Percentiles rank a stretch among this genome's conserved stretches.
Evolutionary conservation across 2,113 vertebrate genomes (phyloP).

Genomic region (Labeo catla): DNA sequence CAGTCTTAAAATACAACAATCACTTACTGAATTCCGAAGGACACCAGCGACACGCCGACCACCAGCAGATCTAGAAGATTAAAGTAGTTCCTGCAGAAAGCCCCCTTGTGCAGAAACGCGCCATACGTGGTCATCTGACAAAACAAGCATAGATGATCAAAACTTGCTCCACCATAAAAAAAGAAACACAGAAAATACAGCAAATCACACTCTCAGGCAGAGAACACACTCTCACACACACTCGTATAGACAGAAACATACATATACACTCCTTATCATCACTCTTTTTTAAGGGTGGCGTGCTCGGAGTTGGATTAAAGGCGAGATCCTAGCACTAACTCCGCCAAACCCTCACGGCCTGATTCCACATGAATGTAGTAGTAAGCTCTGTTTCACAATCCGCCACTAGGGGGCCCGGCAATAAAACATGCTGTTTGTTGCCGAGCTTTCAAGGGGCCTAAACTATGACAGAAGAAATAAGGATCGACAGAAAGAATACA

Average conservation of each 20-base stretch:
- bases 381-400: conserved; percentile 78
- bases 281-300: conserved; percentile 75
- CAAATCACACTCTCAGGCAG: conserved; percentile 27
- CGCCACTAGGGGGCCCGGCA: conserved; percentile 67
- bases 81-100: conserved; percentile 98
- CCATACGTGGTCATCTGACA: conserved; percentile 95
- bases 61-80: conserved; percentile 97
- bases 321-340: conserved; percentile 62
- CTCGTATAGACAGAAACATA: conserved; percentile 46
- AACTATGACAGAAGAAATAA: conserved; percentile 54
- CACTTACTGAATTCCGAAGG: conserved; percentile 99
- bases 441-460: conserved; percentile 61
- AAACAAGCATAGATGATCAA: conserved; percentile 36
- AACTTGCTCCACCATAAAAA: conserved; percentile 30
- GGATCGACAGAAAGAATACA: conserved; percentile 7
- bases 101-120: conserved; percentile 97
- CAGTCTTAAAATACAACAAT: background rate
- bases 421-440: conserved; percentile 80
- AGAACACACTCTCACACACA: background rate
- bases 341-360: conserved; percentile 70
- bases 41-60: conserved; percentile 97
- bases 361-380: conserved; percentile 78
- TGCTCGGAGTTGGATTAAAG: conserved; percentile 64
- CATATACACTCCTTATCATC: conserved; percentile 69
- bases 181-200: background rate